A percentile compares a stretch with the other conserved stretches of the same genome.
These are phyloP conservation scores for Calcarius lapponicus DNA, from an alignment of 2,797 vertebrate genomes.

Conservation along the genomic window DNA sequence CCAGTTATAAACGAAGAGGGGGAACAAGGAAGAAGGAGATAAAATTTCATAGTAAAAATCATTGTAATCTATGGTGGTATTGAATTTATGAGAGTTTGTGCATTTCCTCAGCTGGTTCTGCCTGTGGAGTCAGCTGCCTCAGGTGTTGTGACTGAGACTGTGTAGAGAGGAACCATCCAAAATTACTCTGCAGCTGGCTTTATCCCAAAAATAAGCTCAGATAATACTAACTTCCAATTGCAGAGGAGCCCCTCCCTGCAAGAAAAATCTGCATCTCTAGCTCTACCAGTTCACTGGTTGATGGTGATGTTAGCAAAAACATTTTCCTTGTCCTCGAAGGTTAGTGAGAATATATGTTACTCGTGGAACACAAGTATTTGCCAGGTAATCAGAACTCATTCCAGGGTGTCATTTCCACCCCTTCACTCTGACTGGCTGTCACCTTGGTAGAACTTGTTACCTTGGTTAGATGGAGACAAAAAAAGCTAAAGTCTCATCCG, in stretches of 20 bases:
- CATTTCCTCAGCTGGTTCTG: not conserved
- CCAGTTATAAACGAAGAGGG: not conserved
- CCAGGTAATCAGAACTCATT: not conserved
- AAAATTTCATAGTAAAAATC: not conserved
- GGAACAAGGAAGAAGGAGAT: not conserved
- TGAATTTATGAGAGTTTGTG: not conserved
- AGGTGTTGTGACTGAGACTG: not conserved
- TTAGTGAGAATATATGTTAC: not conserved
- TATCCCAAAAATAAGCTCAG: not conserved
- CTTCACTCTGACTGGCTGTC: not conserved
- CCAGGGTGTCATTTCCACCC: not conserved
- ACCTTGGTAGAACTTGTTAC: not conserved
- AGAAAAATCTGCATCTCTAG: not conserved
- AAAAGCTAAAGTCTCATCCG: not conserved
- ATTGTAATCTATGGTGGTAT: not conserved
- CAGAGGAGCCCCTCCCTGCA: not conserved
- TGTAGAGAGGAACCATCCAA: not conserved
- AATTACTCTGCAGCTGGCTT: not conserved
- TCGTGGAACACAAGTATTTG: not conserved
- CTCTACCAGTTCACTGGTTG: not conserved
- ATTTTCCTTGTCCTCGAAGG: not conserved
- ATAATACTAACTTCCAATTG: not conserved
- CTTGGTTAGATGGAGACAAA: not conserved
- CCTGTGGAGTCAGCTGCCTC: not conserved
- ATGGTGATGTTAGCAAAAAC: not conserved